Evolutionary conservation across 2,888 invertebrate species (phyloP), one percentile per base, ranked within the genome.

Genomic region (Lingula anatina): DNA sequence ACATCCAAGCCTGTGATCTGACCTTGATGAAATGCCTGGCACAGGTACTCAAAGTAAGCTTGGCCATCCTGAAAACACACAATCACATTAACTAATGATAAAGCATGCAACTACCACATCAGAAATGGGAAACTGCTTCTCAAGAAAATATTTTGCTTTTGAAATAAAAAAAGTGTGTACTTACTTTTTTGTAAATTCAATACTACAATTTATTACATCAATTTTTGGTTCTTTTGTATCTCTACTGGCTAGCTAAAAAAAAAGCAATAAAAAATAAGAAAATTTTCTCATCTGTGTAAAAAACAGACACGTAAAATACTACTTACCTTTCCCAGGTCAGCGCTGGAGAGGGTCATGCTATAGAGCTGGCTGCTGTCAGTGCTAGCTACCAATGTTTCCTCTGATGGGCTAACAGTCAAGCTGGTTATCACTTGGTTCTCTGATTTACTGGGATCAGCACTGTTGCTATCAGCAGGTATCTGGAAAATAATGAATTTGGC

Each of bases 1-100:
- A 89, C 82, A 2, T 90, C 87, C 31, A 95, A 77, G 3, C 86
- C 86, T 38, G 86, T 85, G 39, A 95, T 87, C 9, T 85, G 81
- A 0, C 88, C 90, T 53, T 87, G 86, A 73, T 95, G 95, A 58
- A 77, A 75, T 15, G 66, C 51, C 53, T 73, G 68, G 12, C 69
- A 66, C 42, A 77, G 56, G 4, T 70, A 62, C 53, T 75, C 73
- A 64, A 77, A 76, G 26, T 62, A 54, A 3, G 71, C 70, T 50
- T 69, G 66, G 45, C 75, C 75, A 46, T 71, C 73, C 67, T 73
- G 58, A 39, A 47, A 52, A 45, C 42, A 43, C 35, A 51, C 35
- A 41, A 48, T 27, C 36, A 23, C 24, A 26, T 40, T 35, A 5
- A 18, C 12, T 36, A 3, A n/a, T 9, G 18, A 15, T 21, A 25